A percentile compares a stretch with the other conserved stretches of the same genome.
These are phyloP conservation scores for Rhincodon typus DNA, from an alignment of 2,797 vertebrate species.

Conservation along the genomic window DNA sequence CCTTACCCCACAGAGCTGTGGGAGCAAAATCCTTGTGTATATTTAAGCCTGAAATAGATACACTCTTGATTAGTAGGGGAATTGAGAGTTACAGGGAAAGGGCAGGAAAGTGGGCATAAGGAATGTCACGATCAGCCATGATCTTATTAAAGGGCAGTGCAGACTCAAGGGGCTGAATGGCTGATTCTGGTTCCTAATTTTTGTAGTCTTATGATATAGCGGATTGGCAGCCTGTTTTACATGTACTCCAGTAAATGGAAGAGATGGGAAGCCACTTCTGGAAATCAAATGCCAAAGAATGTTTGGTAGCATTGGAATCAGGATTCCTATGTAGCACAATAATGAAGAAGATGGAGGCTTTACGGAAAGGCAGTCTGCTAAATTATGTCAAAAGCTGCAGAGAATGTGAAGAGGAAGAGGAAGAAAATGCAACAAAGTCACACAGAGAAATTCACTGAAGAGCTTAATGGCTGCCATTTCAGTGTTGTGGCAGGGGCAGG, in stretches of 20 bases:
- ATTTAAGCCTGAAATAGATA: too few species aligned
- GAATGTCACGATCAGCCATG: too few species aligned
- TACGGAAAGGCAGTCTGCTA: not conserved
- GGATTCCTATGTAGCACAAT: not conserved
- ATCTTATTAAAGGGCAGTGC: too few species aligned
- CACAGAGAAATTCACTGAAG: not conserved
- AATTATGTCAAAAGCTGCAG: not conserved
- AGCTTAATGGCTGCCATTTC: not conserved
- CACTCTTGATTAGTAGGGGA: too few species aligned
- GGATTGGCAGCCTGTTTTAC: not conserved
- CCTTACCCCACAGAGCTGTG: too few species aligned
- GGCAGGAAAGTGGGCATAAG: too few species aligned
- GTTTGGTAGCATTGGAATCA: not conserved
- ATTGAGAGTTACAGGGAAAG: too few species aligned
- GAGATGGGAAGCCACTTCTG: not conserved
- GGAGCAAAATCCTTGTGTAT: too few species aligned
- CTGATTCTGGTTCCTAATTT: too few species aligned
- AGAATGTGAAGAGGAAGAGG: not conserved
- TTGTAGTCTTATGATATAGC: too few species aligned
- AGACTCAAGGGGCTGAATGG: too few species aligned
- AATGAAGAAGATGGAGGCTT: not conserved
- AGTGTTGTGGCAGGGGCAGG: not conserved
- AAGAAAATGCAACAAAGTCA: not conserved
- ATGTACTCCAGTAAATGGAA: not conserved
- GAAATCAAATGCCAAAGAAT: not conserved